phyloP scores from a whole-genome alignment of 2,888 invertebrate genomes.

The Ormyrus nitidulus region DNA sequence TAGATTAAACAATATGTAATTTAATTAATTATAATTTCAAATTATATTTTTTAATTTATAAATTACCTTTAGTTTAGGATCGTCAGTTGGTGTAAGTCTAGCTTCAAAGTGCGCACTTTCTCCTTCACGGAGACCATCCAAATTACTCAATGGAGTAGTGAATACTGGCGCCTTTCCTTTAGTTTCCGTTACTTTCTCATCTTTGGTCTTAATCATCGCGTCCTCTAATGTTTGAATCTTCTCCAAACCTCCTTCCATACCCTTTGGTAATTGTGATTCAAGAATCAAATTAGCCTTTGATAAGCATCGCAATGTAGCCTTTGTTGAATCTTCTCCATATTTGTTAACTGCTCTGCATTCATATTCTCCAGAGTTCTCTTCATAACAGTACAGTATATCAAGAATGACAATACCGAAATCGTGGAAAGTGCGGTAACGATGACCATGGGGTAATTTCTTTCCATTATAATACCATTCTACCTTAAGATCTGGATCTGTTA shows the following conservation, averaged over 20 bases:
- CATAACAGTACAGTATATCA: constrained; percentile 96
- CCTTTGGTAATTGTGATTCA: constrained; percentile 91
- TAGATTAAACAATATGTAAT: constrained; percentile 4
- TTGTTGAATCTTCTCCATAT: constrained; percentile 91
- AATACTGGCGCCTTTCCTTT: constrained; percentile 92
- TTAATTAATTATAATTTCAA: neutral
- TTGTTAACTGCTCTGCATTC: constrained; percentile 96
- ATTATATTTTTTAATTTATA: constrained; percentile 3
- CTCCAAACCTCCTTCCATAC: constrained; percentile 96
- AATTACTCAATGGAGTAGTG: constrained; percentile 90
- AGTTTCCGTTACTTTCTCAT: constrained; percentile 84
- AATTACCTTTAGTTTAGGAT: constrained; percentile 87
- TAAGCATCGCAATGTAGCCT: constrained; percentile 89
- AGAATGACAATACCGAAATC: constrained; percentile 98
- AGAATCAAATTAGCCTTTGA: constrained; percentile 87
- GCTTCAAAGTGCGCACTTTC: constrained; percentile 95
- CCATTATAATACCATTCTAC: constrained; percentile 98
- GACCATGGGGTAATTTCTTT: constrained; percentile 93
- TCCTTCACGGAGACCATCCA: constrained; percentile 91
- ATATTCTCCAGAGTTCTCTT: constrained; percentile 95
- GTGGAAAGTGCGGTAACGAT: constrained; percentile 97
- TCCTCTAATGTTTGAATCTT: constrained; percentile 87
- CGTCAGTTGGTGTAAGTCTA: constrained; percentile 91
- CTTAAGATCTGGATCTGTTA: constrained; percentile 94
- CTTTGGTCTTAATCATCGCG: constrained; percentile 86